Evolutionary conservation across 2,888 invertebrate genomes (phyloP).

Genomic region (Geophilus truncorum): DNA sequence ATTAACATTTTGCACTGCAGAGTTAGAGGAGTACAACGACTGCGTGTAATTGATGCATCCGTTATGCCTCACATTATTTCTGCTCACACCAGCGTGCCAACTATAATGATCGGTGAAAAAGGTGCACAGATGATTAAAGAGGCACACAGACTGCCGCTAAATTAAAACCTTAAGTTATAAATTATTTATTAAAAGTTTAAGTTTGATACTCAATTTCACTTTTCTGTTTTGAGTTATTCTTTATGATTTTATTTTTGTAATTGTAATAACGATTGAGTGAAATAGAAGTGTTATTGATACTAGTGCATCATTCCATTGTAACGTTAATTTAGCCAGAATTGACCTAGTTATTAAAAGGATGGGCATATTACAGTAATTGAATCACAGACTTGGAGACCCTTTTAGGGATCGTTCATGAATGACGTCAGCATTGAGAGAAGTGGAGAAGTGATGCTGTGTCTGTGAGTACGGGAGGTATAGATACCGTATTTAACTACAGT

Average conservation of each 20-base stretch:
- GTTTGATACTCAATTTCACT: not conserved
- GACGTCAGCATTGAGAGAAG: too few relatives aligned
- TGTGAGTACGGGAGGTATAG: too few relatives aligned
- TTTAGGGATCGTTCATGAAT: too few relatives aligned
- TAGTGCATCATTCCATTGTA: not conserved
- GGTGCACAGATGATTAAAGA: conserved; percentile 37
- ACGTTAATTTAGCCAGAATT: not conserved
- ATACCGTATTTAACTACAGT: too few relatives aligned
- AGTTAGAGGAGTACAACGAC: conserved; percentile 44
- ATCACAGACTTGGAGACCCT: too few relatives aligned
- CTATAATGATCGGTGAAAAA: conserved; percentile 39
- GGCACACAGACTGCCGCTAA: not conserved
- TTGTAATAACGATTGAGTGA: not conserved
- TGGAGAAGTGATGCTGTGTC: too few relatives aligned
- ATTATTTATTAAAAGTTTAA: not conserved
- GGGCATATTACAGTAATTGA: conserved; percentile 9
- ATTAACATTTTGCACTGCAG: too few relatives aligned
- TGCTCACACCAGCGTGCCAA: conserved; percentile 43
- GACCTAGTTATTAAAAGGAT: conserved; percentile 17
- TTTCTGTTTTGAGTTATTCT: not conserved
- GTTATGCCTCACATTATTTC: conserved; percentile 53
- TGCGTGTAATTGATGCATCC: conserved; percentile 53
- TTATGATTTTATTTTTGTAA: not conserved
- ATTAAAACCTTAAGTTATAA: not conserved
- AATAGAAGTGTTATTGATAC: not conserved